Conservation (phyloP, 1,140 invertebrate species). For the Heliconius himera region DNA sequence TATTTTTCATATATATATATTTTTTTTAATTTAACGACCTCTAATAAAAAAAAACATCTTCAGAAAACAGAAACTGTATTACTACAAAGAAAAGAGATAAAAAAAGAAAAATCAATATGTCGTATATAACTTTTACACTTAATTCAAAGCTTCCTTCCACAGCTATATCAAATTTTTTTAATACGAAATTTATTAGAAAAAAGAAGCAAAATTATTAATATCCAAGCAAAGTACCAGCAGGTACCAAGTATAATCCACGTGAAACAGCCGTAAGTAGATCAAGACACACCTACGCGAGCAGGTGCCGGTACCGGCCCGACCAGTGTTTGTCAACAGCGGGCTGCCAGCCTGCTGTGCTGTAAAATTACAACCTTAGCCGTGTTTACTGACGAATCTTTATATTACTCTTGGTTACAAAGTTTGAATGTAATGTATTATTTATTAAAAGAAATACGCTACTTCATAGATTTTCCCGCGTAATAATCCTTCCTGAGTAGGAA, state of each 20-base stretch:
- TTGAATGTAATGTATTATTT: not conserved
- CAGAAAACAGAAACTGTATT: no score
- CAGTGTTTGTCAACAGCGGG: constrained; percentile 28
- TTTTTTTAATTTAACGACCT: no score
- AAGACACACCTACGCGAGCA: constrained; percentile 24
- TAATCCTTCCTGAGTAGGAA: no score
- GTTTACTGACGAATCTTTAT: not conserved
- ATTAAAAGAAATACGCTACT: not conserved
- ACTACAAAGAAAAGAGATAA: no score
- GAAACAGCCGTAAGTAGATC: constrained; percentile 21
- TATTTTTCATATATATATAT: no score
- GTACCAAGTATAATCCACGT: not conserved
- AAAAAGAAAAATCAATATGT: no score
- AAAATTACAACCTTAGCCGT: not conserved
- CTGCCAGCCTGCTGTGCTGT: constrained; percentile 4
- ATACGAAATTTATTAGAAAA: not conserved
- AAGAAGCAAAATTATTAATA: not conserved
- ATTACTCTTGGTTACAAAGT: not conserved
- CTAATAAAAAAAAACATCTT: no score
- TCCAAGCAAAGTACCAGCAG: not conserved
- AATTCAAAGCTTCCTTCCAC: no score
- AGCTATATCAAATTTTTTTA: not conserved
- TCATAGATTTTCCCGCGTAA: no score
- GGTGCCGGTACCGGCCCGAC: constrained; percentile 26
- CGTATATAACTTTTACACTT: no score